Percentiles rank a stretch among this genome's conserved stretches.
Conservation (phyloP, 2,888 invertebrate genomes). For the Drosophila paucipuncta region DNA sequence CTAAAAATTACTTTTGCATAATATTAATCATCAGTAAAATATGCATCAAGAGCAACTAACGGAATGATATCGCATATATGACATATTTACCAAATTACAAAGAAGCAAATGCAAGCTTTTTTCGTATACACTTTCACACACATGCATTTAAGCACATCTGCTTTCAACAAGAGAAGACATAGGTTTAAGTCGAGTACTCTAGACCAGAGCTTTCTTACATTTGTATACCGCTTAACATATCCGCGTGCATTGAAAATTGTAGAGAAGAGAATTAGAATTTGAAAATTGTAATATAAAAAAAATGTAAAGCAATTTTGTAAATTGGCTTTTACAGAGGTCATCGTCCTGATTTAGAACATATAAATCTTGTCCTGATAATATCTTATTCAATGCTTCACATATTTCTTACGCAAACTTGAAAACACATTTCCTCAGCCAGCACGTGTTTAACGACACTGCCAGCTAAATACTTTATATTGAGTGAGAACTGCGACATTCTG, state of each 20-base stretch:
- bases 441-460: slow-evolving; percentile 21
- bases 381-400: background rate
- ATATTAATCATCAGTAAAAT: background rate
- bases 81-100: background rate
- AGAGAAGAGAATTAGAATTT: background rate
- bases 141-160: background rate
- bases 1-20: background rate
- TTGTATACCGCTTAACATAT: background rate
- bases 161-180: background rate
- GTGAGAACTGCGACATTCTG: slow-evolving; percentile 16
- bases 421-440: slow-evolving; percentile 4
- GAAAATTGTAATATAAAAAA: background rate
- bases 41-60: background rate
- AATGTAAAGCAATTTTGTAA: background rate
- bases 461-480: slow-evolving; percentile 27
- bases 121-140: background rate
- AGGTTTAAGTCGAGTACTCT: background rate
- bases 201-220: background rate
- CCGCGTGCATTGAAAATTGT: background rate
- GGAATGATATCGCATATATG: background rate
- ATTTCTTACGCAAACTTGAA: background rate
- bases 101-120: background rate
- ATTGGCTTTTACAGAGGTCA: background rate
- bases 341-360: background rate
- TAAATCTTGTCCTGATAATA: background rate